Evolutionary conservation across 1,140 invertebrate species (phyloP).

Genomic region (Chlorops oryzae): DNA sequence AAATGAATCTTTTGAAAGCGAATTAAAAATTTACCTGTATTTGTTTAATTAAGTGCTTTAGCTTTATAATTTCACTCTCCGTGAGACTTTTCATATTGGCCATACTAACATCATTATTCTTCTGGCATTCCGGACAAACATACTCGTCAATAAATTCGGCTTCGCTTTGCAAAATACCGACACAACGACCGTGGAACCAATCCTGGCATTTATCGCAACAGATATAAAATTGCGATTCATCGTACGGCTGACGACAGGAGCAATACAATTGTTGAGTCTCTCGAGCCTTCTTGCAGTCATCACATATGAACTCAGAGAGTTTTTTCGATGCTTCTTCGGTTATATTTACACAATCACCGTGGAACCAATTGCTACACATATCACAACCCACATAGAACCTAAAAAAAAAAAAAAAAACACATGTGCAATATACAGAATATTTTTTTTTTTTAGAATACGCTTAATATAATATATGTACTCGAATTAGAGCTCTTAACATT

Average conservation of each 20-base stretch:
- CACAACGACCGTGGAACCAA: conserved; percentile 98
- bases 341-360: conserved; percentile 92
- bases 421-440: too few relatives aligned
- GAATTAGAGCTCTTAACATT: too few relatives aligned
- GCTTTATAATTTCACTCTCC: conserved; percentile 72
- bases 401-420: conserved; percentile 20
- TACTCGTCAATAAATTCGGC: conserved; percentile 94
- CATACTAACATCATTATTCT: conserved; percentile 78
- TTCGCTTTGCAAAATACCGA: conserved; percentile 90
- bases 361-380: conserved; percentile 96
- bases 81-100: conserved; percentile 84
- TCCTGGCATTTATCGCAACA: conserved; percentile 97
- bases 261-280: conserved; percentile 93
- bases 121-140: conserved; percentile 91
- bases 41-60: conserved; percentile 82
- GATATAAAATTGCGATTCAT: conserved; percentile 97
- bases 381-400: conserved; percentile 98
- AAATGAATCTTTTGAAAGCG: too few relatives aligned
- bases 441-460: conserved; percentile 10
- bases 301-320: conserved; percentile 84
- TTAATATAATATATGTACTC: too few relatives aligned
- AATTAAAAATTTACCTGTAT: conserved; percentile 67
- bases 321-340: conserved; percentile 88
- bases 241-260: conserved; percentile 91
- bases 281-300: conserved; percentile 75